Percentiles rank a stretch among this genome's conserved stretches.
Evolutionary conservation across 2,888 invertebrate species (phyloP).

Genomic region (Cetonia aurata): DNA sequence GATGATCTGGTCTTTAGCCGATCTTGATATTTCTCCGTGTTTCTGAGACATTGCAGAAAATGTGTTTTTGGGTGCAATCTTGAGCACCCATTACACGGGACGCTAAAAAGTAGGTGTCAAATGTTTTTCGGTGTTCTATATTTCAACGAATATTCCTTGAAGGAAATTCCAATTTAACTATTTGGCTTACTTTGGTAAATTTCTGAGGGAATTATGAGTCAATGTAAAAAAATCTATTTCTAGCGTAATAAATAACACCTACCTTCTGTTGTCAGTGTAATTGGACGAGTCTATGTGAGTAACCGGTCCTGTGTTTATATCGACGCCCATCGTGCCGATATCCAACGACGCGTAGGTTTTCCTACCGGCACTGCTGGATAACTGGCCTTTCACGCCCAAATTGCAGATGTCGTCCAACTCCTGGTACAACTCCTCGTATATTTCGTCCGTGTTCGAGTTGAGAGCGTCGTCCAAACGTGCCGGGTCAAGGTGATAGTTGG

Average conservation of each 20-base stretch:
- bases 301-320: slow-evolving; percentile 73
- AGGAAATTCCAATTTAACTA: too few species aligned
- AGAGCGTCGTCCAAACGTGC: slow-evolving; percentile 82
- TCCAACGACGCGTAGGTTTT: slow-evolving; percentile 77
- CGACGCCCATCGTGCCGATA: slow-evolving; percentile 79
- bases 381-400: slow-evolving; percentile 69
- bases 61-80: too few species aligned
- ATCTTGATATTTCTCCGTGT: too few species aligned
- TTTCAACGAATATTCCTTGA: too few species aligned
- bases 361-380: slow-evolving; percentile 68
- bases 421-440: slow-evolving; percentile 81
- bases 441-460: slow-evolving; percentile 74
- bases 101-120: too few species aligned
- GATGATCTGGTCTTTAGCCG: too few species aligned
- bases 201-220: too few species aligned
- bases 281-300: slow-evolving; percentile 66
- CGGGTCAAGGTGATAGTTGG: slow-evolving; percentile 88
- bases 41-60: too few species aligned
- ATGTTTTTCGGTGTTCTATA: too few species aligned
- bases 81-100: too few species aligned
- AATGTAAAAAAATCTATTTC: neutral
- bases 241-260: slow-evolving; percentile 33
- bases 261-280: slow-evolving; percentile 70
- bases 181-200: too few species aligned
- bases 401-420: slow-evolving; percentile 72